A percentile compares a stretch with the other conserved stretches of the same genome.
phyloP scores from a whole-genome alignment of 1,140 invertebrate species.

The Tetramorium alpestre region DNA sequence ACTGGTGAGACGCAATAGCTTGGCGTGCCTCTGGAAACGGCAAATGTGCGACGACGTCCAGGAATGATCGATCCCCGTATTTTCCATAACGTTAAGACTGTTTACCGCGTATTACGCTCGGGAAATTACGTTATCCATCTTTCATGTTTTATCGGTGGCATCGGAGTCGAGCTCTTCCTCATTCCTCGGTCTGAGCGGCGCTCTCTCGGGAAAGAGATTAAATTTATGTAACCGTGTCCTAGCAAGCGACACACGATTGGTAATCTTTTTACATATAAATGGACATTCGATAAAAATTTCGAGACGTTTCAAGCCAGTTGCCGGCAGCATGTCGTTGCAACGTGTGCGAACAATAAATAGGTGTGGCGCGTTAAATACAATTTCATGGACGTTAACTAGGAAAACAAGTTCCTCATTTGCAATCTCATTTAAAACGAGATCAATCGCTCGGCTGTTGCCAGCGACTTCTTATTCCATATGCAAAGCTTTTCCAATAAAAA shows the following conservation, averaged over 20 bases:
- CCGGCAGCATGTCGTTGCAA: slow-evolving; percentile 59
- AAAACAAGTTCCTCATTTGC: slow-evolving; percentile 76
- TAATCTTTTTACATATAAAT: not conserved
- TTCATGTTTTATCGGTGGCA: not conserved
- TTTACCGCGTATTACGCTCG: slow-evolving; percentile 19
- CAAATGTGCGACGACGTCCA: not conserved
- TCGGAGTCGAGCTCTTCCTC: not conserved
- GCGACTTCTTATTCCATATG: slow-evolving; percentile 19
- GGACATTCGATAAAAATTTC: not conserved
- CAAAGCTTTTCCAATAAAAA: slow-evolving; percentile 2
- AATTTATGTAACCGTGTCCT: not conserved
- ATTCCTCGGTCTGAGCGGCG: not conserved
- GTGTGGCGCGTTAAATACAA: slow-evolving; percentile 65
- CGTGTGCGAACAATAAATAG: slow-evolving; percentile 64
- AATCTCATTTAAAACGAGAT: slow-evolving; percentile 56
- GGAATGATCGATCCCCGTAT: slow-evolving; percentile 6
- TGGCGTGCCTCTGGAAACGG: not conserved
- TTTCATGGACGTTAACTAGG: slow-evolving; percentile 77
- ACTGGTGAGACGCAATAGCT: slow-evolving; percentile 28
- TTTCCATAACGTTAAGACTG: slow-evolving; percentile 8
- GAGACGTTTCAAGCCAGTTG: not conserved
- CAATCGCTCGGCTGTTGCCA: not conserved
- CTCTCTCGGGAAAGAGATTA: not conserved
- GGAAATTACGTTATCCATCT: slow-evolving; percentile 44
- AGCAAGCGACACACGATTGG: not conserved